phyloP scores from a whole-genome alignment of 2,113 vertebrate species.

The Ophthalmolycus amberensis region DNA sequence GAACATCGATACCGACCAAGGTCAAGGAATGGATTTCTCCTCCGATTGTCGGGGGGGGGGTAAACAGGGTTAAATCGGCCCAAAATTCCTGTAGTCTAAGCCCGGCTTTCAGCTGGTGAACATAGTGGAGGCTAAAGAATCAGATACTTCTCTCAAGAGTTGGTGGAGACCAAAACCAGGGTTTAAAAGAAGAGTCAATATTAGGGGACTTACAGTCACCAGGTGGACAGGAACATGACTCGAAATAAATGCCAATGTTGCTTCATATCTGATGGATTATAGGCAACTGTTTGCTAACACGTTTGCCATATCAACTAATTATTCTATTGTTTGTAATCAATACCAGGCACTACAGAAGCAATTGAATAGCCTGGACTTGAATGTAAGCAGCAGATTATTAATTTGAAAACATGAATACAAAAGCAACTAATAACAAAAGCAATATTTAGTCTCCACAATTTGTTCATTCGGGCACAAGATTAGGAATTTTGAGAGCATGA shows the following conservation, averaged over 20 bases:
- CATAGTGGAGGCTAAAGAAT: background rate
- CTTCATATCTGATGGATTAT: background rate
- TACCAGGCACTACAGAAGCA: background rate
- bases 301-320: background rate
- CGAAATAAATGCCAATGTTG: background rate
- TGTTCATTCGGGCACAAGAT: background rate
- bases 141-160: background rate
- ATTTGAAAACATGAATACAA: background rate
- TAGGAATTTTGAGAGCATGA: background rate
- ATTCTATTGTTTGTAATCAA: background rate
- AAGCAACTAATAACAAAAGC: background rate
- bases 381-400: background rate
- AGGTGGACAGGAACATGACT: background rate
- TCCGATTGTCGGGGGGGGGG: background rate
- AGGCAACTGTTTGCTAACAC: background rate
- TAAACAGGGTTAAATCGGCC: background rate
- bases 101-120: background rate
- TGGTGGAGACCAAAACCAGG: slow-evolving; percentile 15
- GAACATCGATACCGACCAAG: background rate
- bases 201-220: background rate
- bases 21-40: background rate
- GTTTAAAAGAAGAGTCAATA: background rate
- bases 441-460: too few species aligned
- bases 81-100: background rate
- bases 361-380: background rate